Evolutionary conservation across 2,113 vertebrate genomes (phyloP).

Genomic region (Pachycephala philippinensis): DNA sequence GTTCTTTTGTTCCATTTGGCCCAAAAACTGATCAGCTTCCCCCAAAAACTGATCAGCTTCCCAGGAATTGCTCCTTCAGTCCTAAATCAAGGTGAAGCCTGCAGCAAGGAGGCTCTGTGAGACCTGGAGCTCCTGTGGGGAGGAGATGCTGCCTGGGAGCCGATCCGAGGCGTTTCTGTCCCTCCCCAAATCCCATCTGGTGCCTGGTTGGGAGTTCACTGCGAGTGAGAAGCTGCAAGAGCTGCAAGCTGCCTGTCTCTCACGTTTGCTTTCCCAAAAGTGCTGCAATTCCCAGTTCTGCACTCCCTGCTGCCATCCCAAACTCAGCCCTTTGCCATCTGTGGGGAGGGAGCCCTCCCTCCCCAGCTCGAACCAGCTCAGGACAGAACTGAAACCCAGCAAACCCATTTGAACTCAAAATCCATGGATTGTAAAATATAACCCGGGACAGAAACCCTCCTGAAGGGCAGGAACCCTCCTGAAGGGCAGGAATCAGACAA

Average conservation of each 20-base stretch:
- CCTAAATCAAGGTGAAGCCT: background rate
- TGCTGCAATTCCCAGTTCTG: background rate
- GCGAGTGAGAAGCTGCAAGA: background rate
- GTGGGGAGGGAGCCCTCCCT: too few relatives aligned
- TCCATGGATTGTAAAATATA: fast-evolving
- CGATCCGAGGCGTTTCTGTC: fast-evolving
- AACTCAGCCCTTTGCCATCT: background rate
- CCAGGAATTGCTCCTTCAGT: background rate
- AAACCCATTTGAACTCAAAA: background rate
- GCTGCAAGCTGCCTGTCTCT: background rate
- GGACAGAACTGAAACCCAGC: background rate
- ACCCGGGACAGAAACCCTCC: background rate
- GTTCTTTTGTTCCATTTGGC: background rate
- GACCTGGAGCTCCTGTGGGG: background rate
- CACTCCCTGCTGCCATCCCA: background rate
- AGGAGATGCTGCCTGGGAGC: background rate
- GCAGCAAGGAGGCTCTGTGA: background rate
- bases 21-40: background rate
- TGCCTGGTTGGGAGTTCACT: background rate
- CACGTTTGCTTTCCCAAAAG: background rate
- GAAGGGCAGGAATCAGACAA: background rate
- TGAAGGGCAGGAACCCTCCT: background rate
- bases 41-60: background rate
- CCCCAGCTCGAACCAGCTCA: background rate
- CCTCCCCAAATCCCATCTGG: background rate